phyloP scores from a whole-genome alignment of 1,140 invertebrate genomes.

The Drosophila jambulina region DNA sequence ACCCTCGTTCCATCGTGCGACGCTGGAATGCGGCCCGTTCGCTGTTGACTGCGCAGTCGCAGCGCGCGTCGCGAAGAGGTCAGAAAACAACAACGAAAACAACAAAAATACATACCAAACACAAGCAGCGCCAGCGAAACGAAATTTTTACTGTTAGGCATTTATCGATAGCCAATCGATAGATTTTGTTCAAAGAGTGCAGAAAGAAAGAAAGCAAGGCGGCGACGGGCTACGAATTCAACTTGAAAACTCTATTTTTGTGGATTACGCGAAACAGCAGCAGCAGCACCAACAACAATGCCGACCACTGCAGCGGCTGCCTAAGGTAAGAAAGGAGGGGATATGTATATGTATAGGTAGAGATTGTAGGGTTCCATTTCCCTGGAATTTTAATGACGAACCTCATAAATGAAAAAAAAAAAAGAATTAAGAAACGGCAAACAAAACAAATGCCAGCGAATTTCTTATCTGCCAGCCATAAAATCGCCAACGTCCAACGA shows the following conservation, averaged over 20 bases:
- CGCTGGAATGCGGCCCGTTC: conserved; percentile 71
- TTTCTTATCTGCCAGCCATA: conserved; percentile 50
- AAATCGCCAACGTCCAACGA: conserved; percentile 56
- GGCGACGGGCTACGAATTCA: conserved; percentile 26
- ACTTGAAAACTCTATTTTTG: conserved; percentile 53
- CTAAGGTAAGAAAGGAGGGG: conserved; percentile 56
- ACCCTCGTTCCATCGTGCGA: conserved; percentile 17
- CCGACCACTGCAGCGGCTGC: conserved; percentile 68
- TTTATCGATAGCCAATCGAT: conserved; percentile 56
- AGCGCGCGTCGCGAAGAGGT: conserved; percentile 73
- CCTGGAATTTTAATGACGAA: conserved; percentile 56
- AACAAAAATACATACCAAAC: conserved; percentile 37
- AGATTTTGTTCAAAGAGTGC: conserved; percentile 49
- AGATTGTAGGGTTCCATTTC: conserved; percentile 30
- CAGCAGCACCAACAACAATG: conserved; percentile 15
- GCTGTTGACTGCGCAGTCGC: conserved; percentile 75
- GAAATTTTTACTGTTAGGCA: conserved; percentile 76
- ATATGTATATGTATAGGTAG: background rate
- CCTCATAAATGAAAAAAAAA: conserved; percentile 12
- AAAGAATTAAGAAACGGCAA: conserved; percentile 14
- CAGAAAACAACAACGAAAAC: conserved; percentile 53
- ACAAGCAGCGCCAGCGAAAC: conserved; percentile 43
- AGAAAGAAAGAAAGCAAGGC: conserved; percentile 22
- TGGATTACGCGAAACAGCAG: conserved; percentile 68
- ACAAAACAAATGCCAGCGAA: conserved; percentile 54